Evolutionary conservation across 1,140 invertebrate species (phyloP).

Genomic region (Ceratosolen solmsi): DNA sequence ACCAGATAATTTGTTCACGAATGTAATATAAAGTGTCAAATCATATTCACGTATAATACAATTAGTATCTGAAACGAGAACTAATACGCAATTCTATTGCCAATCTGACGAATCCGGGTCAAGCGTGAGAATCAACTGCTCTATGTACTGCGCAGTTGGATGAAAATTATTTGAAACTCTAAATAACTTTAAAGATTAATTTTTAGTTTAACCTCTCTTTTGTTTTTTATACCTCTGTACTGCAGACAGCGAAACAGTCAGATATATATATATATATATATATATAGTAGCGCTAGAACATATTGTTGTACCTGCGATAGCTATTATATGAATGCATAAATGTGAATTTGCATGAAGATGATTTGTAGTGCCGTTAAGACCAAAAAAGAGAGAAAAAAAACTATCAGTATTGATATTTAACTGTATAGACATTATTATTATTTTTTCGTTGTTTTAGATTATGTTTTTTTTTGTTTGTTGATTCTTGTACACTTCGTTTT

Average conservation of each 20-base stretch:
- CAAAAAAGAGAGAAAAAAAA: background rate
- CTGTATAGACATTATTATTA: no score
- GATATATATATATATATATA: no score
- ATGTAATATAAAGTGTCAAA: background rate
- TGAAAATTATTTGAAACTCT: background rate
- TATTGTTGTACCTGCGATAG: no score
- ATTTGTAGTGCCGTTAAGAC: background rate
- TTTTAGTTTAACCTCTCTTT: no score
- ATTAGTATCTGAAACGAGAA: background rate
- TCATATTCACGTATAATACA: background rate
- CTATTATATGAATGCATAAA: background rate
- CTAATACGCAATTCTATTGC: slow-evolving; percentile 11
- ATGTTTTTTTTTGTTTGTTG: no score
- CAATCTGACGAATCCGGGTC: slow-evolving; percentile 19
- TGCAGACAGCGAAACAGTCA: no score
- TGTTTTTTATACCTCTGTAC: no score
- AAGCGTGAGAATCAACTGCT: slow-evolving; percentile 5
- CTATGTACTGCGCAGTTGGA: background rate
- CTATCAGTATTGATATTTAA: background rate
- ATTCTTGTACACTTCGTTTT: no score
- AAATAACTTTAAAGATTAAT: background rate
- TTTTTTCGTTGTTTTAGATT: no score
- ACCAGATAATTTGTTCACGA: background rate
- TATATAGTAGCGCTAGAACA: no score
- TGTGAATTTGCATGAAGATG: background rate